Conservation (phyloP, 2,888 invertebrate genomes). For the Nemotelus nigrinus region DNA sequence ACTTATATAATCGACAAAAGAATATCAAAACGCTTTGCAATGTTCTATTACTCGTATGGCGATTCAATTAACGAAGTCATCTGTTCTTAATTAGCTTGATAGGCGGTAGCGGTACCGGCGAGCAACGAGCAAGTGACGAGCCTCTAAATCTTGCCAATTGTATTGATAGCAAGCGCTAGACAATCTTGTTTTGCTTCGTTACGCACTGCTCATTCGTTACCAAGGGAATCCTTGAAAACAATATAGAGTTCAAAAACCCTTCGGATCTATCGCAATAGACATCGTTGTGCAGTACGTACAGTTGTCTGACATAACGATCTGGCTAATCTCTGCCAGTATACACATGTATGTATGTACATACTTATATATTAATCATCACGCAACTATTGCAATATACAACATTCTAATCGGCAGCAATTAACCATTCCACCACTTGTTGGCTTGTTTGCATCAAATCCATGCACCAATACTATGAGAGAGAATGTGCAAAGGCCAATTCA, state of each 20-base stretch:
- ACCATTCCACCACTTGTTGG: neutral
- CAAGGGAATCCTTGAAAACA: conserved; percentile 40
- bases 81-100: conserved; percentile 43
- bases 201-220: neutral
- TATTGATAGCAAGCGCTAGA: conserved; percentile 26
- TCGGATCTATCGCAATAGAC: neutral
- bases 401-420: conserved; percentile 24
- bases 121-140: conserved; percentile 24
- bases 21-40: too few species aligned
- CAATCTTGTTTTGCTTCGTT: conserved; percentile 10
- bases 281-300: neutral
- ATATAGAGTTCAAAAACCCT: conserved; percentile 45
- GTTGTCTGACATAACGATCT: neutral
- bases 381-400: neutral
- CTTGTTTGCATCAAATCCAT: too few species aligned
- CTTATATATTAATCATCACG: neutral
- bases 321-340: neutral
- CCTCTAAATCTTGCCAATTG: conserved; percentile 44
- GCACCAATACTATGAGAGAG: too few species aligned
- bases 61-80: conserved; percentile 9
- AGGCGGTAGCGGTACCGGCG: conserved; percentile 5
- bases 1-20: too few species aligned
- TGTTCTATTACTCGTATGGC: too few species aligned
- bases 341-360: neutral
- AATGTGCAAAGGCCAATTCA: too few species aligned